Conservation (phyloP, 2,113 vertebrate species). For the Crotophaga sulcirostris region DNA sequence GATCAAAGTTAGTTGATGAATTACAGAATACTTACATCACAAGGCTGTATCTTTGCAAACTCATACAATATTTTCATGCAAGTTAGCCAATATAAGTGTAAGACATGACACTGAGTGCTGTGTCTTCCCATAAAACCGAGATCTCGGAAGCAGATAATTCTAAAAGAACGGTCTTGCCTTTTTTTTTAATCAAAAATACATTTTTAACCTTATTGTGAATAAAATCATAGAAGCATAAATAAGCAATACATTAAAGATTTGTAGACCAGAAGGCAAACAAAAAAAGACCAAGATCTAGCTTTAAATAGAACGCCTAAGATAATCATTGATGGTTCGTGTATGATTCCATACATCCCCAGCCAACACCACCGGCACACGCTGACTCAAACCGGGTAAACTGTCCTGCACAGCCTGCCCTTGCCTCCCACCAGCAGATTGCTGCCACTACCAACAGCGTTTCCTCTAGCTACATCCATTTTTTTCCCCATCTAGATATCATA, state of each 20-base stretch:
- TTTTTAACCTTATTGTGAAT: not conserved
- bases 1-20: not conserved
- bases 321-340: not conserved
- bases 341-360: not conserved
- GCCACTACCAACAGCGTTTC: not conserved
- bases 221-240: not conserved
- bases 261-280: not conserved
- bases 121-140: not conserved
- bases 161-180: not conserved
- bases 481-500: not conserved
- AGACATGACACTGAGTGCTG: not conserved
- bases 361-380: not conserved
- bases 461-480: not conserved
- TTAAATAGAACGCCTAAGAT: not conserved
- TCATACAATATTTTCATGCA: not conserved
- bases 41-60: not conserved
- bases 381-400: not conserved
- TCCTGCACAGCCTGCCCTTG: fast-evolving
- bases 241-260: not conserved
- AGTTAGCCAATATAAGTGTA: not conserved
- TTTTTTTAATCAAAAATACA: not conserved
- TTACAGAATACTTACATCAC: not conserved
- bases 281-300: not conserved
- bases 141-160: not conserved
- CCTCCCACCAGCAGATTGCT: not conserved